Conservation (phyloP, 1,140 invertebrate genomes). For the Lethrus apterus region DNA sequence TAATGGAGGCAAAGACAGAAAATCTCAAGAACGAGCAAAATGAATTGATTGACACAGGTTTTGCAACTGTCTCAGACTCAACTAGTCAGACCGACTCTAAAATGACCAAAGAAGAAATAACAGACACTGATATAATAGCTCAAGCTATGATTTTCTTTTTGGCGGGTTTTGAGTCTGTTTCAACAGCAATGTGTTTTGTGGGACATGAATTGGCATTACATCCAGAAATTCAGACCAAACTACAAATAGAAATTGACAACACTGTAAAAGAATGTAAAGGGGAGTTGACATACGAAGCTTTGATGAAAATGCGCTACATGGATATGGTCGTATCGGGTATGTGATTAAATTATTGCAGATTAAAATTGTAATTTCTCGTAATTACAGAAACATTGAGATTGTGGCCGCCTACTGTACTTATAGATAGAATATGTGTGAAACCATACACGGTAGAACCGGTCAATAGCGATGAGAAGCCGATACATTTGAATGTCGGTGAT, state of each 20-base stretch:
- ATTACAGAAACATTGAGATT: no score
- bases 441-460: no score
- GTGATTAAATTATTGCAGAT: not conserved
- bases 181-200: constrained; percentile 45
- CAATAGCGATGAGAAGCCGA: no score
- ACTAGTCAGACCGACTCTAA: not conserved
- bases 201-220: constrained; percentile 48
- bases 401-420: no score
- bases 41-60: not conserved
- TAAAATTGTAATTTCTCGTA: no score
- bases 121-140: constrained; percentile 39
- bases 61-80: not conserved
- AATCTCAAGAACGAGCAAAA: not conserved
- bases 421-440: no score
- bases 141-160: constrained; percentile 44
- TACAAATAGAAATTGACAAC: constrained; percentile 28
- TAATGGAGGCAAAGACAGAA: not conserved
- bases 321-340: constrained; percentile 24
- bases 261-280: constrained; percentile 15
- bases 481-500: no score
- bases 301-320: constrained; percentile 19
- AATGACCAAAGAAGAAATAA: constrained; percentile 3
- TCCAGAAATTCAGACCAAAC: constrained; percentile 29
- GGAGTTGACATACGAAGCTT: constrained; percentile 25
- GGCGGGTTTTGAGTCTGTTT: constrained; percentile 44